Base-by-base conservation (phyloP, 2,888 invertebrate genomes). In the Baccha elongata region DNA sequence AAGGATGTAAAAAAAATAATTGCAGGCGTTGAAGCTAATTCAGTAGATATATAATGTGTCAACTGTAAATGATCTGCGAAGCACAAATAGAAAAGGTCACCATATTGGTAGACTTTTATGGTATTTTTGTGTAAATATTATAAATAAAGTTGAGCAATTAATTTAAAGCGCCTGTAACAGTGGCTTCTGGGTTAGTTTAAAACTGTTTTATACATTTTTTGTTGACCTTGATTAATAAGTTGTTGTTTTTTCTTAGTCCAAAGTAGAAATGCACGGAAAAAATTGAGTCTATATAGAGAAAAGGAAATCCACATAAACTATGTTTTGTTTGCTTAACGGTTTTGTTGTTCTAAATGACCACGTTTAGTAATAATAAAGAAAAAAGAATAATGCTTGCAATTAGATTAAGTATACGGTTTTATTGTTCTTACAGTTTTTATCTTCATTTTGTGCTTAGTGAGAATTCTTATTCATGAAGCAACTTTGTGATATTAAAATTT, bases 31-130 rank as follows among this genome's bases (percentile, higher is more conserved):
- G n/a, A n/a, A n/a, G n/a, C n/a, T n/a, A n/a, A n/a, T n/a, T n/a
- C n/a, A n/a, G n/a, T n/a, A n/a, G n/a, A n/a, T n/a, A n/a, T n/a
- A 42, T 42, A 60, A 44, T 68, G 68, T 74, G 79, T 74, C 80
- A 80, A 80, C 65, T 80, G 29, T 55, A 35, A 7, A 80, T 21
- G 73, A 80, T 64, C 62, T 62, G 52, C 19, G 42, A 32, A 23
- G 23, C 13, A 23, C 69, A 13, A 46, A 37, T 69, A 62, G 69
- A 42, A 80, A 68, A 74, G 73, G 67, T 55, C 68, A 67, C 37
- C 19, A 68, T 26, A 60, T 23, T 29, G 42, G 23, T 58, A 26
- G 55, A 35, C 37, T 62, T 74, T 73, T 60, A 64, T 55, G 55
- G 37, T 52, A 19, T 19, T 23, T 62, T 62, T 29, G 17, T 60